Evolutionary conservation across 1,140 invertebrate species (phyloP), one percentile per base, ranked within the genome.

Genomic region (Hylaeus anthracinus): DNA sequence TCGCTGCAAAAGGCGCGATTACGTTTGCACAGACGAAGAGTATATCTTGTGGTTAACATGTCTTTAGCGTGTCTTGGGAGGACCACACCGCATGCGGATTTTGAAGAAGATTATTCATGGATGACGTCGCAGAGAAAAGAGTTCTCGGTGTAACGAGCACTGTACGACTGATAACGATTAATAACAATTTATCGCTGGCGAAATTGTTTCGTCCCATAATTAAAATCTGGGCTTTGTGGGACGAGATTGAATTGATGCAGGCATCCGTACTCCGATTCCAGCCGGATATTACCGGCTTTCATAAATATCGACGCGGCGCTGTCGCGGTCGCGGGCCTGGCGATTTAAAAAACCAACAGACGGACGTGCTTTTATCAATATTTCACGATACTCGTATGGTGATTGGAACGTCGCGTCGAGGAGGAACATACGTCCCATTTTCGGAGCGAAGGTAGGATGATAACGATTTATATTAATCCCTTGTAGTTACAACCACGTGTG

Each of bases 131-230:
- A 15, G 65, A 48, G 58, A 77, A 84, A 84, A 84, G 66, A 26
- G 65, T 60, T 51, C 15, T n/a, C 39, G 1, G 9, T 39, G 48
- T 14, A 48, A 45, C 76, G 41, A 80, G 48, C 48, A 66, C 72
- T 66, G 81, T 56, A 58, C n/a, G 58, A 8, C 12, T 10, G 66
- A 61, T 61, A 61, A 78, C 69, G 53, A 80, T 83, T 85, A 84
- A 85, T 80, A 75, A 81, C 82, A 79, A 81, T 85, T 85, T 84
- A 85, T 85, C 82, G 55, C 37, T 61, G 48, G 56, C 39, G 39
- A 56, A 73, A 85, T 84, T 79, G 77, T 81, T 81, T 72, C 65
- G 67, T 81, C 58, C 48, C 67, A 63, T 81, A 75, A 85, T 81
- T 71, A 85, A 84, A 85, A 85, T 81, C 45, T 41, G 37, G 70